Evolutionary conservation across 1,140 invertebrate species (phyloP), one percentile per base, ranked within the genome.

Genomic region (Neomicropteryx cornuta): DNA sequence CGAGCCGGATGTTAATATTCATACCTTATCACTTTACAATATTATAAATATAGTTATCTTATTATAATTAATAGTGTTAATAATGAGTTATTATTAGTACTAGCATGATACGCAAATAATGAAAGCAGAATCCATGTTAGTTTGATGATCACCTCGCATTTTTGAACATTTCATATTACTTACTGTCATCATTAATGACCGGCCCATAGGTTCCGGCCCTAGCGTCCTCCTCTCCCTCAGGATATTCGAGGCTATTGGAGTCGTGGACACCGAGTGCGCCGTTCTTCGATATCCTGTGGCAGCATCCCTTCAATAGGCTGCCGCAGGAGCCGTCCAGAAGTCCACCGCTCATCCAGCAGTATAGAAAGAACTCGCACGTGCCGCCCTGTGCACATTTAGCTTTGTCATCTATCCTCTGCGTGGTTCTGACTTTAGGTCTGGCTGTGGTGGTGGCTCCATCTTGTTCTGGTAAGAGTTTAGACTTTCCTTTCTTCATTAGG

Each of bases 261-360:
- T 68, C 66, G 39, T 68, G 66, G 5, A 68, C 76, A 48, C 73
- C 75, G 49, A 82, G 69, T 50, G 83, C 75, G 37, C 79, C 75
- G 44, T 76, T 74, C 64, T 82, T 83, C 42, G 76, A 75, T 50
- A 77, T 75, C 59, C 81, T 77, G 53, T 85, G 81, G 64, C 89
- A 94, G 72, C 90, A 93, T 42, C 85, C 86, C 55, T 80, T 85
- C 45, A 94, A 72, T 52, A 93, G 71, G 41, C 81, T 75, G 50
- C 84, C 82, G 63, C 88, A 93, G 50, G 82, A 76, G 50, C 83
- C 84, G 53, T 90, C 85, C 51, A 93, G 73, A 42, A 89, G 72
- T 41, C 89, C 89, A 43, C 87, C 86, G 30, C 82, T 76, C 72
- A 93, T 77, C 89, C 88, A 93, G 67, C 88, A 92, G 56, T 83